phyloP scores from a whole-genome alignment of 2,888 invertebrate species.

The Troides aeacus region DNA sequence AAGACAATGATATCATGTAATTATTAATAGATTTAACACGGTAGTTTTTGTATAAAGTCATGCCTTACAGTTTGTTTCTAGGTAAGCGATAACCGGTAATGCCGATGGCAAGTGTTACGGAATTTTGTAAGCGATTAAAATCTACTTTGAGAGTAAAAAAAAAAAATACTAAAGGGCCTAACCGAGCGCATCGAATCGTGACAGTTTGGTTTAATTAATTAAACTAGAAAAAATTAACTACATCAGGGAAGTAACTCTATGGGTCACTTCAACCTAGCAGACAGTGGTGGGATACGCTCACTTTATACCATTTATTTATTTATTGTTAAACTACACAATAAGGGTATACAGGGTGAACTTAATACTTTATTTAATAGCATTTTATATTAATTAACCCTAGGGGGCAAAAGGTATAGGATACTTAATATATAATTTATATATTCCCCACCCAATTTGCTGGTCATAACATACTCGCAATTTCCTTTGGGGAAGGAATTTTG shows the following conservation, averaged over 20 bases:
- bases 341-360: too few species aligned
- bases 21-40: too few species aligned
- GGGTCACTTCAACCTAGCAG: neutral
- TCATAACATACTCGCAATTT: too few species aligned
- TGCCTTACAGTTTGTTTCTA: neutral
- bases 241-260: neutral
- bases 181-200: constrained; percentile 10
- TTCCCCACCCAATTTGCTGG: too few species aligned
- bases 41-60: too few species aligned
- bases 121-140: neutral
- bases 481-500: too few species aligned
- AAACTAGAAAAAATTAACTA: neutral
- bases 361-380: too few species aligned
- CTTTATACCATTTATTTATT: neutral
- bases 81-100: neutral
- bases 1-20: too few species aligned
- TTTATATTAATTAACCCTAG: too few species aligned
- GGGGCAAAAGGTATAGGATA: too few species aligned
- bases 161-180: neutral
- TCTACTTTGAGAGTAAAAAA: neutral
- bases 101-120: neutral
- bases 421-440: too few species aligned
- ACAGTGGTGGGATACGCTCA: neutral
- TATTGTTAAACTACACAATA: too few species aligned
- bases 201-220: constrained; percentile 14